Evolutionary conservation across 2,113 vertebrate genomes (phyloP).

Genomic region (Amphiprion ocellaris): DNA sequence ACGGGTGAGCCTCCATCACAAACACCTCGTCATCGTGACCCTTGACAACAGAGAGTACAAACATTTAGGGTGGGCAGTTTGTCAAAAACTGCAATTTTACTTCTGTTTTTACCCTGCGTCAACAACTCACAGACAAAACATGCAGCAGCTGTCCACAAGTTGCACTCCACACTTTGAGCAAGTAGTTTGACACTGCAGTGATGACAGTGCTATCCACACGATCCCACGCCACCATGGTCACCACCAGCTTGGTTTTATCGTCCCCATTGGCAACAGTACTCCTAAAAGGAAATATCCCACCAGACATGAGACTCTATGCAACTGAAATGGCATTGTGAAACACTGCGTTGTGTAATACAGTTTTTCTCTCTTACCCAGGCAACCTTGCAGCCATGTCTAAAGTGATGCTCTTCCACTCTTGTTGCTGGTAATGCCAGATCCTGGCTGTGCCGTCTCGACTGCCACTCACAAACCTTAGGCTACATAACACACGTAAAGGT

Average conservation of each 20-base stretch:
- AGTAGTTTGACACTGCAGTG: conserved; percentile 96
- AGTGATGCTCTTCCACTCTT: conserved; percentile 94
- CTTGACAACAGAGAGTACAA: conserved; percentile 73
- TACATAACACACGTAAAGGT: conserved; percentile 59
- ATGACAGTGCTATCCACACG: conserved; percentile 91
- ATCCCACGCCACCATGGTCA: conserved; percentile 99
- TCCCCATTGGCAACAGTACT: conserved; percentile 85
- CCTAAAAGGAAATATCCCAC: conserved; percentile 75
- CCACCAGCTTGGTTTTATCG: conserved; percentile 96
- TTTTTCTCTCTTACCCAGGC: conserved; percentile 87
- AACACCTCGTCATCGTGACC: conserved; percentile 98
- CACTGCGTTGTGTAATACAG: background rate
- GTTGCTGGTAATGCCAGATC: conserved; percentile 96
- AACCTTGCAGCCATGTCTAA: conserved; percentile 94
- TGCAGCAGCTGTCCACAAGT: conserved; percentile 93
- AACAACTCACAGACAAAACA: conserved; percentile 90
- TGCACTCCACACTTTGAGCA: conserved; percentile 97
- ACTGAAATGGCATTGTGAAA: background rate
- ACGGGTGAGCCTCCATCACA: conserved; percentile 96
- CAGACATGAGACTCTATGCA: background rate
- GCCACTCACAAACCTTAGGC: conserved; percentile 96
- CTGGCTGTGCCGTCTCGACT: conserved; percentile 96
- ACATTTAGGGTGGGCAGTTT: background rate
- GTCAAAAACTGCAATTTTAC: background rate
- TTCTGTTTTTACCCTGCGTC: background rate